These are phyloP conservation scores for Jordanella pulchra DNA, from an alignment of 2,797 vertebrate genomes.

Conservation along the genomic window DNA sequence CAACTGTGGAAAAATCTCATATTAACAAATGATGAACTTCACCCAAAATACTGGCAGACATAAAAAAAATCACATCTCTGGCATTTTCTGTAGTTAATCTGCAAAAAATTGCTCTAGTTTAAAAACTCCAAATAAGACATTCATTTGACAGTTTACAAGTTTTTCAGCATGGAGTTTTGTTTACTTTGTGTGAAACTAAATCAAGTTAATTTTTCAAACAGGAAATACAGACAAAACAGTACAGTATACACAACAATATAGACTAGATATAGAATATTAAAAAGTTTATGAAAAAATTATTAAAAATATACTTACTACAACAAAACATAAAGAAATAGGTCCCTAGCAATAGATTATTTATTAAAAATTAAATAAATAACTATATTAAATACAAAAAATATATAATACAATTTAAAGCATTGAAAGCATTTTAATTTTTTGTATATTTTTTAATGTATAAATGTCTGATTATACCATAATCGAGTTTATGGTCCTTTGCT, in stretches of 20 bases:
- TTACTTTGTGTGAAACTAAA: too few relatives aligned
- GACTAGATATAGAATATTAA: neutral
- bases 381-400: neutral
- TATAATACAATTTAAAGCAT: neutral
- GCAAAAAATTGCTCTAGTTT: neutral
- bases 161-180: neutral
- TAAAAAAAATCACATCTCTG: neutral
- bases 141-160: neutral
- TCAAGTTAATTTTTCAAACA: too few relatives aligned
- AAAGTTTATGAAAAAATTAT: neutral
- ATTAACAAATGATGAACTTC: neutral
- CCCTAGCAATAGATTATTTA: neutral
- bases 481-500: neutral
- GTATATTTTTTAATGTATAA: neutral
- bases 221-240: neutral
- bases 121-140: neutral
- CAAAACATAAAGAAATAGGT: neutral
- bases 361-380: neutral
- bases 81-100: neutral
- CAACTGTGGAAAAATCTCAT: constrained; percentile 79
- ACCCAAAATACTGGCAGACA: neutral
- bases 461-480: neutral
- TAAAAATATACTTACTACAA: neutral
- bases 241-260: neutral
- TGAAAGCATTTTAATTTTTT: neutral